These are phyloP conservation scores for Prionailurus viverrinus DNA, from an alignment of 2,113 vertebrate genomes.

Conservation along the genomic window DNA sequence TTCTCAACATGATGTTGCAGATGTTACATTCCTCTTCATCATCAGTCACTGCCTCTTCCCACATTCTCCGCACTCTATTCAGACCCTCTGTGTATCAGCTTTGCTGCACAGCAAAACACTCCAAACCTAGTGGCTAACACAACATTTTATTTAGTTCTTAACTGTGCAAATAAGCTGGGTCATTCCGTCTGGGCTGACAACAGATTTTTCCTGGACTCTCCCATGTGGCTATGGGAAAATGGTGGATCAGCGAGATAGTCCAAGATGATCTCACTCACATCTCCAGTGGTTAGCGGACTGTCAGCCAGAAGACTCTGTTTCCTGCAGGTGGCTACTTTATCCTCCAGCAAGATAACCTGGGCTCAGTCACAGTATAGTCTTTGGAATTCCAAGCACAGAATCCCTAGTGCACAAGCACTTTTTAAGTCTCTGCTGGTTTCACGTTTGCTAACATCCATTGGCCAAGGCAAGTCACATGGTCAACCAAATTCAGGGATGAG, in stretches of 20 bases:
- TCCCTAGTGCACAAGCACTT: background rate
- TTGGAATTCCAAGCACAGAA: conserved; percentile 16
- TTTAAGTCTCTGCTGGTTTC: background rate
- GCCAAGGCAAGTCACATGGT: background rate
- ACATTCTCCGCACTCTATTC: background rate
- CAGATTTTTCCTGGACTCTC: background rate
- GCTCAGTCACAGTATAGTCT: background rate
- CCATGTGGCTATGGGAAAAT: background rate
- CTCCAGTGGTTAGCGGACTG: background rate
- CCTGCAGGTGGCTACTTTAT: background rate
- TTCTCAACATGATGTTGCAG: background rate
- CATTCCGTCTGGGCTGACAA: background rate
- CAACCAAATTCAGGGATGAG: background rate
- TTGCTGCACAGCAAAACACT: conserved; percentile 19
- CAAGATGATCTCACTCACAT: background rate
- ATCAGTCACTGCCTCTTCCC: background rate
- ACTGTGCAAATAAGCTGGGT: background rate
- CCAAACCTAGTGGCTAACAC: background rate
- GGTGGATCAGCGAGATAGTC: background rate
- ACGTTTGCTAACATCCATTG: background rate
- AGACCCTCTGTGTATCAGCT: background rate
- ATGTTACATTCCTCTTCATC: background rate
- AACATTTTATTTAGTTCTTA: conserved; percentile 2
- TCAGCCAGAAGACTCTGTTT: background rate
- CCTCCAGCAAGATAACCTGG: background rate